Evolutionary conservation across 2,797 vertebrate species (phyloP).

Genomic region (Gallirallus australis): DNA sequence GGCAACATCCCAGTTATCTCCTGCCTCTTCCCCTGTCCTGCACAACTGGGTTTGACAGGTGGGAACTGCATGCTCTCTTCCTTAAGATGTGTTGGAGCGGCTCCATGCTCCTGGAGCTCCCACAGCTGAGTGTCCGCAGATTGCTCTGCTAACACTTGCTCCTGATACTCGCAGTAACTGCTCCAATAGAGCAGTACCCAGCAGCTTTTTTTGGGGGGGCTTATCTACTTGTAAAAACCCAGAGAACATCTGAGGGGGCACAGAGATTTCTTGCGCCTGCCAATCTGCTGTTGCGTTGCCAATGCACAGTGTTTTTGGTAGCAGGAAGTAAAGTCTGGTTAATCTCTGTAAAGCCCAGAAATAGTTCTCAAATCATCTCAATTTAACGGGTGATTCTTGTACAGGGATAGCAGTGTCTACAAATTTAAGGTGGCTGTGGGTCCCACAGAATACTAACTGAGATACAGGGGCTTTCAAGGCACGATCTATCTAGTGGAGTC

Average conservation of each 20-base stretch:
- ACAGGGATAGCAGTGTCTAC: conserved; percentile 50
- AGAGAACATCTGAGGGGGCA: conserved; percentile 7
- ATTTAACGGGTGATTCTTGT: conserved; percentile 62
- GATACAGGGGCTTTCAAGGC: conserved; percentile 55
- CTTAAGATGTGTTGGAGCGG: neutral
- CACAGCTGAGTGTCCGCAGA: neutral
- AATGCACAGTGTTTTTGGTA: conserved; percentile 19
- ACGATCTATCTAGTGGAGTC: conserved; percentile 61
- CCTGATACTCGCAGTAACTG: conserved; percentile 8
- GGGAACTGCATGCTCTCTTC: neutral
- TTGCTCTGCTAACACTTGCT: conserved; percentile 44
- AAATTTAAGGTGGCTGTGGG: conserved; percentile 67
- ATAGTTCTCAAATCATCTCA: conserved; percentile 53
- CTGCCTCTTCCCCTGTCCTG: neutral
- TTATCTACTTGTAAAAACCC: conserved; percentile 60
- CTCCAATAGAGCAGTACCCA: conserved; percentile 8
- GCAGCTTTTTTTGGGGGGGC: conserved; percentile 1
- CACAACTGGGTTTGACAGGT: neutral
- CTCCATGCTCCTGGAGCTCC: neutral
- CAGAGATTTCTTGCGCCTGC: conserved; percentile 41
- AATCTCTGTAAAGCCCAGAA: conserved; percentile 68
- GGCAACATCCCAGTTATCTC: neutral
- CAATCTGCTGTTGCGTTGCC: conserved; percentile 48
- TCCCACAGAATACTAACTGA: conserved; percentile 67
- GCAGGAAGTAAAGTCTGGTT: conserved; percentile 56